These are phyloP conservation scores for Stratiolaelaps scimitus DNA, from an alignment of 1,140 invertebrate genomes.

Conservation along the genomic window DNA sequence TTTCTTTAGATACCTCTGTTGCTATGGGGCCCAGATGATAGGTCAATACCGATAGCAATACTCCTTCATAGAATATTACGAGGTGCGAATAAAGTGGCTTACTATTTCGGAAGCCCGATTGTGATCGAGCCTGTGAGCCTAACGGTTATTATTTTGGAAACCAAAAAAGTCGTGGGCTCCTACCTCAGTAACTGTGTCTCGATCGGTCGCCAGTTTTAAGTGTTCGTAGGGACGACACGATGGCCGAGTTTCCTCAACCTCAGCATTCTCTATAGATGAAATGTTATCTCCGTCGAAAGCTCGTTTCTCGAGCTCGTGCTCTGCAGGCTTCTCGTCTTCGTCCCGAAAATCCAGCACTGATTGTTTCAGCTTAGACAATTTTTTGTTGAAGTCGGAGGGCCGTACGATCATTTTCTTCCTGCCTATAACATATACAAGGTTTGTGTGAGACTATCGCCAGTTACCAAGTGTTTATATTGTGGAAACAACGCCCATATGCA, in stretches of 20 bases:
- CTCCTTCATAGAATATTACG: too few relatives aligned
- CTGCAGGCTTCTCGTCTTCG: background rate
- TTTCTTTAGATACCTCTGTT: too few relatives aligned
- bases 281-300: background rate
- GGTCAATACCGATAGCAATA: too few relatives aligned
- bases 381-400: conserved; percentile 13
- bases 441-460: too few relatives aligned
- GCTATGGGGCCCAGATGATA: too few relatives aligned
- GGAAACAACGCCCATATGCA: too few relatives aligned
- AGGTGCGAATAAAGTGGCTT: too few relatives aligned
- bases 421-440: too few relatives aligned
- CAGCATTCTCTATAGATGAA: background rate
- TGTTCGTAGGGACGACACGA: background rate
- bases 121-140: too few relatives aligned
- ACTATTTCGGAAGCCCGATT: too few relatives aligned
- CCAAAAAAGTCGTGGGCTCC: background rate
- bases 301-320: background rate
- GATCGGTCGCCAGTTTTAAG: background rate
- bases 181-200: background rate
- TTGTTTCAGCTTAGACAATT: conserved; percentile 12
- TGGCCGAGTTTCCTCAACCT: background rate
- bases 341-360: background rate
- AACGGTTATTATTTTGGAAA: too few relatives aligned
- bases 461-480: too few relatives aligned
- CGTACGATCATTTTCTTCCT: conserved; percentile 14